Conservation (phyloP, 2,113 vertebrate genomes). For the Plecturocebus donacophilus region DNA sequence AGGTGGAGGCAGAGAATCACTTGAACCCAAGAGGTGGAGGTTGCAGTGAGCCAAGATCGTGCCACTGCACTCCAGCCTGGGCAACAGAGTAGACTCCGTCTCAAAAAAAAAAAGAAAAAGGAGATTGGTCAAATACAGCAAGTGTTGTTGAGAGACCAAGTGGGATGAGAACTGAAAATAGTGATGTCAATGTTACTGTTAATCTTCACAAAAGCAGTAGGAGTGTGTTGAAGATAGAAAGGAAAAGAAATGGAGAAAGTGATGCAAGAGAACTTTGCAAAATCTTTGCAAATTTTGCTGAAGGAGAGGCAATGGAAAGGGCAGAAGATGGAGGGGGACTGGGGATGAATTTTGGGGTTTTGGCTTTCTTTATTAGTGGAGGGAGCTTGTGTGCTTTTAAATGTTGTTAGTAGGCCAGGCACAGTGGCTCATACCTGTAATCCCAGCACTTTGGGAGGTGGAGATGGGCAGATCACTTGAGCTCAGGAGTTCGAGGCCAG, state of each 20-base stretch:
- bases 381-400: neutral
- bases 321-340: neutral
- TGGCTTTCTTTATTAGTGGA: neutral
- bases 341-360: neutral
- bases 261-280: neutral
- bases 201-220: neutral
- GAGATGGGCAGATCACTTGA: too few species aligned
- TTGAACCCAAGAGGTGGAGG: too few species aligned
- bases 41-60: too few species aligned
- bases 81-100: too few species aligned
- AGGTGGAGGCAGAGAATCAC: too few species aligned
- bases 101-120: neutral
- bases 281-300: neutral
- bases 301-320: neutral
- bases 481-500: too few species aligned
- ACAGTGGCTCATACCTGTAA: too few species aligned
- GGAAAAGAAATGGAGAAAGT: neutral
- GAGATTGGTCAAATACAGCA: neutral
- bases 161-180: neutral
- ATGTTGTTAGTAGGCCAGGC: neutral
- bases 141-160: neutral
- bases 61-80: too few species aligned
- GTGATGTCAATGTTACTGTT: neutral
- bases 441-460: too few species aligned
- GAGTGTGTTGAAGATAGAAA: neutral